These are phyloP conservation scores for Sphecodes monilicornis DNA, from an alignment of 2,888 invertebrate genomes.

Conservation along the genomic window DNA sequence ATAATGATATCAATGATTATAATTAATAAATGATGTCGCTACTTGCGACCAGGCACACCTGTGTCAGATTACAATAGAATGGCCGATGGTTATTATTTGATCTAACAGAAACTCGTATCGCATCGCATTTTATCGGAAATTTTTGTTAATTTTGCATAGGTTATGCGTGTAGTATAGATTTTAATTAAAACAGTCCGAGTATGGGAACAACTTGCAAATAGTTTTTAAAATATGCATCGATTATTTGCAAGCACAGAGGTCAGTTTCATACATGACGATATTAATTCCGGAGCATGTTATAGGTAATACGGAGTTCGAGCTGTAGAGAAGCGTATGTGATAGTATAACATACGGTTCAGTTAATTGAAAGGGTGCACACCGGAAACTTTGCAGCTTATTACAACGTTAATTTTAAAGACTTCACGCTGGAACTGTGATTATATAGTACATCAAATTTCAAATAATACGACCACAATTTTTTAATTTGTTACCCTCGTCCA, in stretches of 20 bases:
- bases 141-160: neutral
- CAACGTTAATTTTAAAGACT: neutral
- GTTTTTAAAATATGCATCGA: neutral
- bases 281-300: neutral
- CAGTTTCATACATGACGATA: neutral
- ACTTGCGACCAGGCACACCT: neutral
- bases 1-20: neutral
- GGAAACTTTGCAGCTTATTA: neutral
- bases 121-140: neutral
- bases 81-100: neutral
- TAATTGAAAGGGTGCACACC: neutral
- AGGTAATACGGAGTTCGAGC: neutral
- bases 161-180: neutral
- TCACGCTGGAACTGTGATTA: neutral
- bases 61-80: neutral
- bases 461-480: neutral
- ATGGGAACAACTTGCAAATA: neutral
- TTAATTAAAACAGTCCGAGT: constrained; percentile 1
- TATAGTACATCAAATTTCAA: neutral
- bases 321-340: neutral
- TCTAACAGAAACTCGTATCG: neutral
- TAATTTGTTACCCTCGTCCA: neutral
- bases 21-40: neutral
- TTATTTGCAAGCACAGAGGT: neutral
- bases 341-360: neutral